These are phyloP conservation scores for Drosophila arizonae DNA, from an alignment of 1,140 invertebrate genomes.

Conservation along the genomic window DNA sequence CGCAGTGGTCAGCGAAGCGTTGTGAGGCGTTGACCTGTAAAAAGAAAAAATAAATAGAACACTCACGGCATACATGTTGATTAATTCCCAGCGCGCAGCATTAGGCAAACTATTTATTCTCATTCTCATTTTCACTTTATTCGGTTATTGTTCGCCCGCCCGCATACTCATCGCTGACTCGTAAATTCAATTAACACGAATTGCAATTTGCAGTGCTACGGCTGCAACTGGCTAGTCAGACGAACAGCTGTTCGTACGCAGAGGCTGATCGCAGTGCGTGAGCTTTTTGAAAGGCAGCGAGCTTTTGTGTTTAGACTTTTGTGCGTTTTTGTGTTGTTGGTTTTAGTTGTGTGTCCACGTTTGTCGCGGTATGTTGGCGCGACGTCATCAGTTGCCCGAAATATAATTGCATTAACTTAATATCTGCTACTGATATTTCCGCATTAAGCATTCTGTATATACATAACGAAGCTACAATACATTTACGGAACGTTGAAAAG, in stretches of 20 bases:
- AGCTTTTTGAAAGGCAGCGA: constrained; percentile 40
- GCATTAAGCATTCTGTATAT: constrained; percentile 18
- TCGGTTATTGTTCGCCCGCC: not conserved
- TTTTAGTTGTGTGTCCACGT: constrained; percentile 61
- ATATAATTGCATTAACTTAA: constrained; percentile 39
- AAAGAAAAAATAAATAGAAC: constrained; percentile 19
- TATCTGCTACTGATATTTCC: constrained; percentile 15
- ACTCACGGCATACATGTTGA: constrained; percentile 30
- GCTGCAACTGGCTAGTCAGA: not conserved
- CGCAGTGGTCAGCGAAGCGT: constrained; percentile 45
- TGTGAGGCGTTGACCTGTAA: constrained; percentile 67
- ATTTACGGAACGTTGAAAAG: constrained; percentile 37
- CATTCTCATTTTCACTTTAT: not conserved
- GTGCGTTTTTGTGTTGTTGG: constrained; percentile 25
- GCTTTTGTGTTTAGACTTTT: constrained; percentile 32
- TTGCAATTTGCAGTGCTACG: constrained; percentile 4
- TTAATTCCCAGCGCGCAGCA: constrained; percentile 51
- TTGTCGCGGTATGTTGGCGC: constrained; percentile 51
- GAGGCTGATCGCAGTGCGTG: constrained; percentile 22
- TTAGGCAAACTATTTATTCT: constrained; percentile 13
- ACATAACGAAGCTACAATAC: constrained; percentile 12
- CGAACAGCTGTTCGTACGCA: constrained; percentile 25
- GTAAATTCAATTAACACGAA: constrained; percentile 20
- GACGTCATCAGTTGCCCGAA: constrained; percentile 48
- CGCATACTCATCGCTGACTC: not conserved